Evolutionary conservation across 2,113 vertebrate species (phyloP).

Genomic region (Elephas maximus): DNA sequence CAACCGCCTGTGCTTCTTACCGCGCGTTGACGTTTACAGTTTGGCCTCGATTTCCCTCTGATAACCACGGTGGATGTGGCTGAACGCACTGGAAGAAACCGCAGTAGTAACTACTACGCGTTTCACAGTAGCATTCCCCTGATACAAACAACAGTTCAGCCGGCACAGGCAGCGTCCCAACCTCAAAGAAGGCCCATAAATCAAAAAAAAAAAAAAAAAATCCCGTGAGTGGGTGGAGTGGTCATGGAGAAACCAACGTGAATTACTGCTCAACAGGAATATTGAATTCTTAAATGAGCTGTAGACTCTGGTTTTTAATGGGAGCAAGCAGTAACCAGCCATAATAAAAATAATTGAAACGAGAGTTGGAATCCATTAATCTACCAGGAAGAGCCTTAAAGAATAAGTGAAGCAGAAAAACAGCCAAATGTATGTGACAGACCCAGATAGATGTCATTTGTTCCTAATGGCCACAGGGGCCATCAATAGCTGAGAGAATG

Average conservation of each 20-base stretch:
- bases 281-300: conserved; percentile 89
- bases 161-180: conserved; percentile 40
- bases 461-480: conserved; percentile 62
- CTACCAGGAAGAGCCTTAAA: conserved; percentile 79
- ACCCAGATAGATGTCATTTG: conserved; percentile 55
- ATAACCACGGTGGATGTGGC: neutral
- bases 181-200: conserved; percentile 69
- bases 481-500: conserved; percentile 51
- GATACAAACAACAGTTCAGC: conserved; percentile 32
- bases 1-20: neutral
- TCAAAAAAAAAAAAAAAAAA: conserved; percentile 55
- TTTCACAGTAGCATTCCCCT: neutral
- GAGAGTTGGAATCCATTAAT: conserved; percentile 81
- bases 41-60: neutral
- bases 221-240: conserved; percentile 56
- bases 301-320: conserved; percentile 86
- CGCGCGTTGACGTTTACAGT: neutral
- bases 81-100: conserved; percentile 63
- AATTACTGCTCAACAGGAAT: conserved; percentile 82
- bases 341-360: conserved; percentile 89
- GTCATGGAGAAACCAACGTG: conserved; percentile 70
- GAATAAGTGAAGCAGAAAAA: conserved; percentile 82
- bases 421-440: conserved; percentile 57
- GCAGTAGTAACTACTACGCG: conserved; percentile 60
- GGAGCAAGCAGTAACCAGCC: conserved; percentile 83